Evolutionary conservation across 2,888 invertebrate genomes (phyloP).

Genomic region (Nyleta sp.): DNA sequence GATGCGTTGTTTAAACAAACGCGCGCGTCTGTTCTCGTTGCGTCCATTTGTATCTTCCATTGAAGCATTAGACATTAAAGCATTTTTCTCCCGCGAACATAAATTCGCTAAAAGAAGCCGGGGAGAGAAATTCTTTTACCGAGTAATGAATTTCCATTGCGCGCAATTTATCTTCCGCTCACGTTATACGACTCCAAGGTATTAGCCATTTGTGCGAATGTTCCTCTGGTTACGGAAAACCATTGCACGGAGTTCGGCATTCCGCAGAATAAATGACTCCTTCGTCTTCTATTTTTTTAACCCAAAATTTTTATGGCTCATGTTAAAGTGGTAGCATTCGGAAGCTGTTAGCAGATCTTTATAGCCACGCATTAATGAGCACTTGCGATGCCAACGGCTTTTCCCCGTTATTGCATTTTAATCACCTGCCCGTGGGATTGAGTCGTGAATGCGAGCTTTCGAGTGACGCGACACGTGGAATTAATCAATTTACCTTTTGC

Average conservation of each 20-base stretch:
- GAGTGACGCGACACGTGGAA: neutral
- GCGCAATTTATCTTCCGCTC: constrained; percentile 66
- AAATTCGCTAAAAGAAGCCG: constrained; percentile 64
- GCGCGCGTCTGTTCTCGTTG: constrained; percentile 15
- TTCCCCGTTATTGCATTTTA: constrained; percentile 17
- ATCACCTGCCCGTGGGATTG: neutral
- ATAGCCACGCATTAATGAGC: constrained; percentile 50
- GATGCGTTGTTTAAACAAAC: constrained; percentile 37
- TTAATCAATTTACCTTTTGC: constrained; percentile 8
- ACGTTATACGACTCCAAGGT: constrained; percentile 63
- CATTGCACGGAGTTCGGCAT: constrained; percentile 62
- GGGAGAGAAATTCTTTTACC: constrained; percentile 64
- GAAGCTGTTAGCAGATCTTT: constrained; percentile 56
- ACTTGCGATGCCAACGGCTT: constrained; percentile 23
- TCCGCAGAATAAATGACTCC: constrained; percentile 60
- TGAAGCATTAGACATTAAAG: constrained; percentile 58
- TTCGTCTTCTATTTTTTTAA: constrained; percentile 53
- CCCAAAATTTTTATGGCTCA: constrained; percentile 63
- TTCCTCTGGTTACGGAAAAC: constrained; percentile 63
- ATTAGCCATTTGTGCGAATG: constrained; percentile 64
- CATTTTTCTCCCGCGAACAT: constrained; percentile 62
- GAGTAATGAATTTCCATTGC: constrained; percentile 67
- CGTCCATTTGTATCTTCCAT: constrained; percentile 50
- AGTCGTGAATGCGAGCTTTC: constrained; percentile 6
- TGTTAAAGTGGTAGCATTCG: constrained; percentile 45